Base-by-base conservation (phyloP, 2,113 vertebrate species). In the Sceloporus undulatus region DNA sequence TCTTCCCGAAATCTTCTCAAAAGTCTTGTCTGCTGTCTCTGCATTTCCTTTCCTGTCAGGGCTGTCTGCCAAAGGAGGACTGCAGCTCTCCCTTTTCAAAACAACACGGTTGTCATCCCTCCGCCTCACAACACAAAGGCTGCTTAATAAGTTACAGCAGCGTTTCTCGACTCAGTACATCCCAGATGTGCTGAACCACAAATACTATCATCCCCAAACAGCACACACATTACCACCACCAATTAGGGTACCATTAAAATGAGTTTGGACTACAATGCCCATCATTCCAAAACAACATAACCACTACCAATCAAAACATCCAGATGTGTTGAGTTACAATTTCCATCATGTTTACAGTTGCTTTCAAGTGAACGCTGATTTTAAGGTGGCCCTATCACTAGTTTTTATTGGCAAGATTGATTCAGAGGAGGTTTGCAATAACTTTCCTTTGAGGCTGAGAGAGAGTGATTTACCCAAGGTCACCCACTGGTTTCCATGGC, bases 41-140 rank as follows among this genome's bases (percentile, higher is more conserved):
- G 40, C 75, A 79, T n/a, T 77, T 92, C 85, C 75, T 62, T 85
- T 62, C 89, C 78, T 68, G 62, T 86, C 14, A 0, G 56, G 40
- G 38, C 77, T 66, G 1, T 52, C 9, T 4, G 4, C 87, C 2
- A 82, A 56, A n/a, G 11, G 21, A 65, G 18, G 25, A 0, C 0
- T 6, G 2, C 18, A 4, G 1, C 5, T 40, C 8, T 5, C 9
- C 8, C 0, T 70, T 88, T 75, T 78, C 0, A 0, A 77, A 84
- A 84, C 52, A 76, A 25, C 18, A 1, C 78, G 25, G 21, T 25
- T 59, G 42, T 27, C 13, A 9, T 73, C 9, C 27, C 48, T 76
- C 2, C 2, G 29, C 68, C 68, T 29, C 25, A 29, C 68, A 27
- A 79, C 18, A 65, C 38, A 65, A 56, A 76, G 71, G n/a, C 29